Evolutionary conservation across 2,888 invertebrate genomes (phyloP), one percentile per base, ranked within the genome.

Genomic region (Cantharis rufa): DNA sequence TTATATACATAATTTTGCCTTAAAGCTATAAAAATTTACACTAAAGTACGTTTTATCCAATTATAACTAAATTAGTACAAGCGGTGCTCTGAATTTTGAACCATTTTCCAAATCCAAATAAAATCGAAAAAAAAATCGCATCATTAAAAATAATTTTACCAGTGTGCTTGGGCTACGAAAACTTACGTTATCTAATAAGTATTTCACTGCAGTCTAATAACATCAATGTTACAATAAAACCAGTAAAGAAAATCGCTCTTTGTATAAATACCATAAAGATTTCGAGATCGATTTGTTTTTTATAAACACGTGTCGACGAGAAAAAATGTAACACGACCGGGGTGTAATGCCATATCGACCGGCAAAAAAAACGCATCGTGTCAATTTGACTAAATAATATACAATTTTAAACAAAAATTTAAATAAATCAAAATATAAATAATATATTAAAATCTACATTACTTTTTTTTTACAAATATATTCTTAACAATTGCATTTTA

Each of bases 91-190:
- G 78, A 69, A 71, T 74, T 76, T 80, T 10, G n/a, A 21, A 21
- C 64, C 18, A 21, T 21, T 66, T 24, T 66, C 16, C 21, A n/a
- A 48, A 48, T 24, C 21, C 64, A 18, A 21, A 66, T 13, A 66
- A 64, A 66, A n/a, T 61, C 75, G 77, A 80, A n/a, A 48, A n/a
- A 48, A 48, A n/a, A 48, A 7, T 64, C 69, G 75, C 70, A 21
- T 75, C 72, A 69, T 70, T 72, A 70, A 69, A 75, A 75, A 75
- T 75, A 75, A 75, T 64, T 73, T 66, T 80, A 81, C 85, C 86
- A 85, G 84, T 85, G 85, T 85, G 85, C 77, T 83, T 85, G 85
- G 85, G 85, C 85, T 66, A 70, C 66, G 28, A 72, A 78, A 77
- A 76, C 75, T 72, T 77, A 78, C 73, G 63, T 70, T 73, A 71